Conservation (phyloP, 2,888 invertebrate genomes). For the Gymnocheta viridis region DNA sequence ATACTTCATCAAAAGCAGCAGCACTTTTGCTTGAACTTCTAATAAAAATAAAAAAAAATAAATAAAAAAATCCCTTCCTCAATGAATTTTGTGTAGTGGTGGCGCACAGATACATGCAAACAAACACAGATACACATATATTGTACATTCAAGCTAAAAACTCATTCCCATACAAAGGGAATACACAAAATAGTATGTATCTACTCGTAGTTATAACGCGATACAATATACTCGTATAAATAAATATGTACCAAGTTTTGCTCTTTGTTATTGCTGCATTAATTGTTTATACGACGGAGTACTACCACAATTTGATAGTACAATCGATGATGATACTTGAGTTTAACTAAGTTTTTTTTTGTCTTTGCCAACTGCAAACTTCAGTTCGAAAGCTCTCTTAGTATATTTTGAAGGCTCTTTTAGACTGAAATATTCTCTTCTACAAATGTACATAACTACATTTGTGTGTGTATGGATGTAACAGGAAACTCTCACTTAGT, state of each 20-base stretch:
- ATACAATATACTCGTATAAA: slow-evolving; percentile 8
- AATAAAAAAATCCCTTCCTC: slow-evolving; percentile 62
- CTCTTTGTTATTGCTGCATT: slow-evolving; percentile 25
- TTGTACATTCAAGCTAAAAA: not conserved
- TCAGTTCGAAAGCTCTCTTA: slow-evolving; percentile 2
- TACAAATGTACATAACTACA: too few relatives aligned
- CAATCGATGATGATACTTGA: slow-evolving; percentile 48
- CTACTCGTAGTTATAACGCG: slow-evolving; percentile 35
- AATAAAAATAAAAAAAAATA: slow-evolving; percentile 33
- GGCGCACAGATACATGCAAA: slow-evolving; percentile 19
- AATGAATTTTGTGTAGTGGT: slow-evolving; percentile 66
- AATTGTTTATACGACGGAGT: slow-evolving; percentile 40
- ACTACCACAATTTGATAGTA: slow-evolving; percentile 61
- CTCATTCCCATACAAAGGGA: slow-evolving; percentile 12
- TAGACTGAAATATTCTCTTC: not conserved
- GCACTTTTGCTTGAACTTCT: slow-evolving; percentile 48
- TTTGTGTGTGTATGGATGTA: too few relatives aligned
- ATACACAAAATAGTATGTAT: slow-evolving; percentile 65
- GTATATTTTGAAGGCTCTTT: not conserved
- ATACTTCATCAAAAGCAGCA: slow-evolving; percentile 41
- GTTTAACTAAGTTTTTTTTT: slow-evolving; percentile 7
- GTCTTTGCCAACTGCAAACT: slow-evolving; percentile 7
- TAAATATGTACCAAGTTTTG: not conserved
- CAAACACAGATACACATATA: not conserved
- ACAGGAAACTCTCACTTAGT: slow-evolving; percentile 2